phyloP scores from a whole-genome alignment of 2,888 invertebrate species.

The Rhagium mordax region DNA sequence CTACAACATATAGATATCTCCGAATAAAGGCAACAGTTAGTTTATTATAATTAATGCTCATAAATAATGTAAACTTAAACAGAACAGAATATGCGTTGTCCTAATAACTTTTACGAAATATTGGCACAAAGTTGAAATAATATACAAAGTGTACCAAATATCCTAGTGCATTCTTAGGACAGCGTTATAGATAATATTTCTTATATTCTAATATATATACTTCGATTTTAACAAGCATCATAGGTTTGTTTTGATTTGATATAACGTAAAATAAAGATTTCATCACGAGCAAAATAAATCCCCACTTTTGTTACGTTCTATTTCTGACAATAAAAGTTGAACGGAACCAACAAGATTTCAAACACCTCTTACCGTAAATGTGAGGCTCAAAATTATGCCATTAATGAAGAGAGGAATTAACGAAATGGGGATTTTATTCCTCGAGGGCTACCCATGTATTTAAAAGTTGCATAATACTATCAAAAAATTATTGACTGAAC shows the following conservation, averaged over 20 bases:
- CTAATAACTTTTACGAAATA: not conserved
- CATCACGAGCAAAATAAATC: not conserved
- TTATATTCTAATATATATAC: not conserved
- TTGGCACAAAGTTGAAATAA: not conserved
- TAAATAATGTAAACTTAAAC: not conserved
- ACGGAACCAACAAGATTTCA: too few relatives aligned
- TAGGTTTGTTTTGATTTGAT: not conserved
- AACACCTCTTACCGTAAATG: too few relatives aligned
- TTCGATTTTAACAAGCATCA: not conserved
- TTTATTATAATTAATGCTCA: not conserved
- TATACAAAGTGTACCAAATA: not conserved
- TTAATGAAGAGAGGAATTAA: too few relatives aligned
- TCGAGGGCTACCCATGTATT: not conserved
- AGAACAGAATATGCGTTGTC: not conserved
- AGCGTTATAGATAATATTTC: not conserved
- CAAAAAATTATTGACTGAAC: too few relatives aligned
- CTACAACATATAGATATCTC: slow-evolving; percentile 13
- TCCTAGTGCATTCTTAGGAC: not conserved
- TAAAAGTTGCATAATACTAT: too few relatives aligned
- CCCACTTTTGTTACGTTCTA: not conserved
- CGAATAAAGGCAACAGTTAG: slow-evolving; percentile 2
- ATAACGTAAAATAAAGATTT: not conserved
- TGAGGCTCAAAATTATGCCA: too few relatives aligned
- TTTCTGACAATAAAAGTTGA: too few relatives aligned
- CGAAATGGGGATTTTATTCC: not conserved